Percentiles rank a stretch among this genome's conserved stretches.
These are phyloP conservation scores for Chaenodraco wilsoni DNA, from an alignment of 2,797 vertebrate genomes.

Conservation along the genomic window DNA sequence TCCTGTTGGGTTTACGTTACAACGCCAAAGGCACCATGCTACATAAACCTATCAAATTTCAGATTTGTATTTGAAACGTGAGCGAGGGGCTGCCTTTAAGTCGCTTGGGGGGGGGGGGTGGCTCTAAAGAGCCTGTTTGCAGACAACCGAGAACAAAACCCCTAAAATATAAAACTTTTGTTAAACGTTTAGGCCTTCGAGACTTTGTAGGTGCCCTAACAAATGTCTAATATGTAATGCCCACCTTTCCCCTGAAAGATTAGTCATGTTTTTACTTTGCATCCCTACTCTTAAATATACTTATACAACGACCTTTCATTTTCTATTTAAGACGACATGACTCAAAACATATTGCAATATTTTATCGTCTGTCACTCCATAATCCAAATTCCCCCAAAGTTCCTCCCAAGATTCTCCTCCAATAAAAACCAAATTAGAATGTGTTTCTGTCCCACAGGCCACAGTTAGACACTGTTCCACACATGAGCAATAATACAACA, in stretches of 20 bases:
- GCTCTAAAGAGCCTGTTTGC: too few species aligned
- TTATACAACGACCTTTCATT: neutral
- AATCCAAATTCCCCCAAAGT: constrained; percentile 17
- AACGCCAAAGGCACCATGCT: too few species aligned
- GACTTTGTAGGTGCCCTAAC: too few species aligned
- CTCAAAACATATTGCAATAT: neutral
- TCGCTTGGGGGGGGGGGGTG: too few species aligned
- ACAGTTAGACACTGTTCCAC: constrained; percentile 21
- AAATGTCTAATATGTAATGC: neutral
- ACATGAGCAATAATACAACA: constrained; percentile 16
- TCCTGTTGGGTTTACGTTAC: too few species aligned
- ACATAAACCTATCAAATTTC: too few species aligned
- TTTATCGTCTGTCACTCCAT: constrained; percentile 10
- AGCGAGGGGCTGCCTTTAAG: too few species aligned
- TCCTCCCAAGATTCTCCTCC: constrained; percentile 32
- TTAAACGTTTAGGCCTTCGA: too few species aligned
- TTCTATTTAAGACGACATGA: neutral
- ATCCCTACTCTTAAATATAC: neutral
- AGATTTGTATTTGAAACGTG: too few species aligned
- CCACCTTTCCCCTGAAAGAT: neutral
- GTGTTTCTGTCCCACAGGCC: constrained; percentile 29
- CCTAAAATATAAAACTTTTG: too few species aligned
- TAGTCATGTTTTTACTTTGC: neutral
- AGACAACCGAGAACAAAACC: too few species aligned
- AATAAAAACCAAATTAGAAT: constrained; percentile 43